Conservation (phyloP, 2,797 vertebrate species). For the Enteromius paludinosus region DNA sequence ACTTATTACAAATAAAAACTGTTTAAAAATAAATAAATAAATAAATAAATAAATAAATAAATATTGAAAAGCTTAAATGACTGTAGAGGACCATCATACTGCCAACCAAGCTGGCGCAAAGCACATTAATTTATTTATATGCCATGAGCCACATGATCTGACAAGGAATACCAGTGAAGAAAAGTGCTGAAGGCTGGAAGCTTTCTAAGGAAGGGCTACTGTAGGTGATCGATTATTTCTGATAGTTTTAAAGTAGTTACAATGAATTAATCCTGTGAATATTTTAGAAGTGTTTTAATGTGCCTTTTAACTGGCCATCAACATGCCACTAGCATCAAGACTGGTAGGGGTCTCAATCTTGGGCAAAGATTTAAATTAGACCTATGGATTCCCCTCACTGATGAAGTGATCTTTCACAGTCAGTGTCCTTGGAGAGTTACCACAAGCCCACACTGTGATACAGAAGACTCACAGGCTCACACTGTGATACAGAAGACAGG, state of each 20-base stretch:
- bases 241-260: not conserved
- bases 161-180: not conserved
- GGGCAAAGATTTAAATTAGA: not conserved
- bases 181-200: conserved; percentile 32
- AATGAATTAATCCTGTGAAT: not conserved
- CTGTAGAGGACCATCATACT: not conserved
- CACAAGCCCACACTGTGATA: conserved; percentile 1
- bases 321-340: not conserved
- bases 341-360: not conserved
- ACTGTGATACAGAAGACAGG: conserved; percentile 57
- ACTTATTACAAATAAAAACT: not conserved
- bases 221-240: not conserved
- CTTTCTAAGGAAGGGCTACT: conserved; percentile 53
- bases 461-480: conserved; percentile 27
- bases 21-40: not conserved
- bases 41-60: no score
- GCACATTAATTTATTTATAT: conserved; percentile 17
- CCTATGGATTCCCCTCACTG: not conserved
- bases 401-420: not conserved
- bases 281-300: not conserved
- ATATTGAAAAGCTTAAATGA: not conserved
- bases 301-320: not conserved
- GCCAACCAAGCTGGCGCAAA: not conserved
- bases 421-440: not conserved
- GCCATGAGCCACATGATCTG: conserved; percentile 16